These are phyloP conservation scores for Clarias laeviceps DNA, from an alignment of 2,797 vertebrate species.

Conservation along the genomic window DNA sequence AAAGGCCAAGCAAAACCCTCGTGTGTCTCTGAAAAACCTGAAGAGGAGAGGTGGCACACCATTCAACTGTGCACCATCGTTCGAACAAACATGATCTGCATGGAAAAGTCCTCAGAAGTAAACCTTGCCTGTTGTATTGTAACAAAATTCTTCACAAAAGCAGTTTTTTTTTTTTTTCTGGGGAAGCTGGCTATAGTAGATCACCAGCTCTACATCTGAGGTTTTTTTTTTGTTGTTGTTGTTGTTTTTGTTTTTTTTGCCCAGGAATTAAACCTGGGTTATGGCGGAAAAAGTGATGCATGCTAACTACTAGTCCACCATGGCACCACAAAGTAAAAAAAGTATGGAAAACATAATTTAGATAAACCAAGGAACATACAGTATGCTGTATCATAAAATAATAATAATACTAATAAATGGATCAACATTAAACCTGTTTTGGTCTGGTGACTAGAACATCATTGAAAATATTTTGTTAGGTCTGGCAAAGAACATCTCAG, in stretches of 20 bases:
- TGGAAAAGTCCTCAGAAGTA: background rate
- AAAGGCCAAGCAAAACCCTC: background rate
- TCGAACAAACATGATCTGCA: background rate
- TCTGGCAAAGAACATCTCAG: background rate
- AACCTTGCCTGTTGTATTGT: background rate
- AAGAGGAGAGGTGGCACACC: background rate
- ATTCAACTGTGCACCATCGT: background rate
- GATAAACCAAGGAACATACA: background rate
- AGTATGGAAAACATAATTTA: background rate
- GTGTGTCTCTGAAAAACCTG: background rate
- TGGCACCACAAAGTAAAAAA: background rate
- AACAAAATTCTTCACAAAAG: background rate
- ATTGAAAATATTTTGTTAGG: background rate
- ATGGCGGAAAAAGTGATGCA: no score
- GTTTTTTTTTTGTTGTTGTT: no score
- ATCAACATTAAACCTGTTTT: no score
- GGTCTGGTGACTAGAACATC: no score
- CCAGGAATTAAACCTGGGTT: no score
- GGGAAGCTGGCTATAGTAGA: no score
- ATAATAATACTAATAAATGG: no score
- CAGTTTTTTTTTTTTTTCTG: no score
- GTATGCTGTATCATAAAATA: background rate
- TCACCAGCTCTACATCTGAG: no score
- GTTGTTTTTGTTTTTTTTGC: no score
- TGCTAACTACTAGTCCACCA: no score